phyloP scores from a whole-genome alignment of 2,888 invertebrate species.

The Melanostoma mellinum region DNA sequence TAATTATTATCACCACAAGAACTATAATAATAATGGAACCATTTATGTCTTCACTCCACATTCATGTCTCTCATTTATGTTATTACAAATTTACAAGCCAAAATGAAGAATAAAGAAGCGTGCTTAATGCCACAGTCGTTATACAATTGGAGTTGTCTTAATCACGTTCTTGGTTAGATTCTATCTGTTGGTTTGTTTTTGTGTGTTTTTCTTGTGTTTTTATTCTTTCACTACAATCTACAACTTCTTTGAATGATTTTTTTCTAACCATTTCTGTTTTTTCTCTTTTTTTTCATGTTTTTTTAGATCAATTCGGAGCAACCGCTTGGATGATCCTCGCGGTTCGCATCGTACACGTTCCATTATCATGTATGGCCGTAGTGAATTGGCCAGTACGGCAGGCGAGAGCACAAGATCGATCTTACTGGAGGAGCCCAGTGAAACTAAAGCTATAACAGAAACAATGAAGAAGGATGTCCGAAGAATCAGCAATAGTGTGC shows the following conservation, averaged over 20 bases:
- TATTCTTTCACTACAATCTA: slow-evolving; percentile 32
- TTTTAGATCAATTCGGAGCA: slow-evolving; percentile 80
- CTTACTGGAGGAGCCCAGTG: slow-evolving; percentile 77
- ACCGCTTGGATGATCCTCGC: slow-evolving; percentile 81
- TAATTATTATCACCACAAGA: too few species aligned
- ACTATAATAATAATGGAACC: too few species aligned
- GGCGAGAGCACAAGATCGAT: slow-evolving; percentile 78
- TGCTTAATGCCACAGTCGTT: slow-evolving; percentile 53
- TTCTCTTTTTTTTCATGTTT: slow-evolving; percentile 27
- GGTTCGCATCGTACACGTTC: slow-evolving; percentile 81
- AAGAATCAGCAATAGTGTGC: slow-evolving; percentile 87
- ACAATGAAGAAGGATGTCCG: slow-evolving; percentile 79
- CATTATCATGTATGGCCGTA: slow-evolving; percentile 82
- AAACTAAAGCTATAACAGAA: slow-evolving; percentile 74
- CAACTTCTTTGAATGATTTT: background rate
- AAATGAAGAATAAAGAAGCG: slow-evolving; percentile 22
- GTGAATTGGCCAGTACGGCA: slow-evolving; percentile 80
- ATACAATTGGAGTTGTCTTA: slow-evolving; percentile 19
- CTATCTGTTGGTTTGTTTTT: slow-evolving; percentile 41
- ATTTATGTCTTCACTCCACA: too few species aligned
- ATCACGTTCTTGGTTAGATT: slow-evolving; percentile 32
- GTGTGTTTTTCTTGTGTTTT: slow-evolving; percentile 11
- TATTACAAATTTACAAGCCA: background rate
- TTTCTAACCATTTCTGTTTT: slow-evolving; percentile 1
- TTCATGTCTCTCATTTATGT: too few species aligned